Conservation (phyloP, 2,113 vertebrate genomes). For the Hippoglossus stenolepis region DNA sequence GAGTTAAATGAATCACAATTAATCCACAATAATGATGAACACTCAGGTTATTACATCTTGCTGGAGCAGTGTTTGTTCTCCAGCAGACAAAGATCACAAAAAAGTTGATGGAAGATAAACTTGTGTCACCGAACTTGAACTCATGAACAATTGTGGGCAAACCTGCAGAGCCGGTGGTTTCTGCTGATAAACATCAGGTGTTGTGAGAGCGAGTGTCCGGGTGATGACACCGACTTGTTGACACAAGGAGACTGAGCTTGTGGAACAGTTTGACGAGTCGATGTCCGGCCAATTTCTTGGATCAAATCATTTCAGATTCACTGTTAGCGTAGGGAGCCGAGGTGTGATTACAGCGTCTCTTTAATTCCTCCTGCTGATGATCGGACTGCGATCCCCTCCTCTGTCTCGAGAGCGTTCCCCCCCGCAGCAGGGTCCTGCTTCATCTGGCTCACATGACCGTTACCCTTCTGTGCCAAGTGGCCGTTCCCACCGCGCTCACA, state of each 20-base stretch:
- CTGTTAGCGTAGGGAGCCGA: background rate
- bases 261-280: background rate
- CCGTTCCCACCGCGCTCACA: constrained; percentile 10
- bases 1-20: background rate
- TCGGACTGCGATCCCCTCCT: background rate
- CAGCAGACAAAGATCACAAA: too few relatives aligned
- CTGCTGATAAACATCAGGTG: too few relatives aligned
- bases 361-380: background rate
- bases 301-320: background rate
- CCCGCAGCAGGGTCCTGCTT: constrained; percentile 1
- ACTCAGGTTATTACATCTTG: too few relatives aligned
- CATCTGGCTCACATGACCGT: constrained; percentile 32
- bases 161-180: too few relatives aligned
- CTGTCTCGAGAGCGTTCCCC: background rate
- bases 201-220: background rate
- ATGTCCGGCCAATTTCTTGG: background rate
- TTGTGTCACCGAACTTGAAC: too few relatives aligned
- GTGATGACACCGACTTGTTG: background rate
- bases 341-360: background rate
- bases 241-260: background rate
- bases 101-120: too few relatives aligned
- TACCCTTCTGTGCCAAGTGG: background rate
- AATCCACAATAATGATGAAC: background rate
- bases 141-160: too few relatives aligned
- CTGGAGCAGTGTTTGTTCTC: background rate